phyloP scores from a whole-genome alignment of 2,888 invertebrate species.

The Sinotaia quadrata region DNA sequence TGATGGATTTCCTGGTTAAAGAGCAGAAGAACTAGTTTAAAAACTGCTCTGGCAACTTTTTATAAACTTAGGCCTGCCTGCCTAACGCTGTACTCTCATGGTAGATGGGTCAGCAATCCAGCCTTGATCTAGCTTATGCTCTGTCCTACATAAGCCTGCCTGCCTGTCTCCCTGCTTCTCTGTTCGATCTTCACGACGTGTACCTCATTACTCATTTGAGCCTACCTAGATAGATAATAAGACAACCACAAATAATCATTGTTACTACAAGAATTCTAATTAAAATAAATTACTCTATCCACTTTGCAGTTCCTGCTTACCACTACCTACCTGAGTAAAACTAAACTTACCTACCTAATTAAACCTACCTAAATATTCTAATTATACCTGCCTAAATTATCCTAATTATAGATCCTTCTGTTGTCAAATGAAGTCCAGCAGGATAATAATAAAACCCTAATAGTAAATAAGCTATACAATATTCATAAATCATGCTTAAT shows the following conservation, averaged over 20 bases:
- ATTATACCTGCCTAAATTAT: too few species aligned
- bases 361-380: too few species aligned
- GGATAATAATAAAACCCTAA: too few species aligned
- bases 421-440: too few species aligned
- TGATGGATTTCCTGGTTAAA: not conserved
- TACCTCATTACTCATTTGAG: conserved; percentile 21
- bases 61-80: conserved; percentile 13
- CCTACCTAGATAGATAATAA: conserved; percentile 28
- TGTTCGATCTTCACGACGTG: conserved; percentile 20
- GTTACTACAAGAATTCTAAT: not conserved
- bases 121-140: conserved; percentile 16
- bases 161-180: conserved; percentile 20
- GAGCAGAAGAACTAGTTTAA: conserved; percentile 2
- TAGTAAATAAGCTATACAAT: too few species aligned
- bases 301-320: too few species aligned
- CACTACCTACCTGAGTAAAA: too few species aligned
- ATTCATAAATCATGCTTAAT: too few species aligned
- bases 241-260: conserved; percentile 20
- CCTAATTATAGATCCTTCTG: too few species aligned
- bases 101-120: conserved; percentile 1
- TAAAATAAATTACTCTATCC: too few species aligned
- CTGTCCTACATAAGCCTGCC: conserved; percentile 29
- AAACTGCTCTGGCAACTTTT: not conserved
- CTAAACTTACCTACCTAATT: too few species aligned
- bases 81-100: not conserved